Evolutionary conservation across 2,797 vertebrate species (phyloP), one percentile per base, ranked within the genome.

Genomic region (Anomalospiza imberbis): DNA sequence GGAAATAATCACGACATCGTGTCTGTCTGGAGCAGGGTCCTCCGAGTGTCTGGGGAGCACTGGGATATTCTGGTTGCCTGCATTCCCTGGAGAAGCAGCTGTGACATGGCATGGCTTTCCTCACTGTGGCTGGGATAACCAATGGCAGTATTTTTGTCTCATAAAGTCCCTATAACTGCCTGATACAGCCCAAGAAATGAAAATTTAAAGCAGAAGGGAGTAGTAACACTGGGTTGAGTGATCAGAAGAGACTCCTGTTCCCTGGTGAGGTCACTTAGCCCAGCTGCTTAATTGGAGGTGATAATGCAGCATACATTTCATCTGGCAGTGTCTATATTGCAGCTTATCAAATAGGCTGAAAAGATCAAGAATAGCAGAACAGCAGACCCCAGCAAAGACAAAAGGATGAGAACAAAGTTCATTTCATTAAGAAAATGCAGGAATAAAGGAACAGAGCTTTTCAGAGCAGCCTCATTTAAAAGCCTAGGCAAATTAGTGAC

Each of bases 211-310:
- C 70, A 29, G 24, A 62, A 83, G 42, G 60, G 58, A 76, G 63
- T 29, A 62, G 54, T 38, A 82, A 17, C 53, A 51, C 5, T 0
- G 10, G 10, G 12, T 0, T 50, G 88, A 80, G 73, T 4, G 66
- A 60, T 66, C 67, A 22, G 10, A 72, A 86, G 68, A 17, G 32
- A 10, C 28, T 44, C 28, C 66, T 53, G 0, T 7, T 83, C 72
- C 90, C 61, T 6, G 21, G 45, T 9, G 92, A 74, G 78, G 61
- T 88, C 65, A 26, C 45, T 93, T 63, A 85, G 72, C 74, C 78
- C 8, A 54, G 29, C 45, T 91, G 75, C 85, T 93, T 96, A 80
- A 91, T 40, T 93, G 65, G 47, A 85, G 84, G 63, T 15, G 24
- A 82, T 72, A 94, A 91, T 21, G 51, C 70, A 54, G 68, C 40